Evolutionary conservation across 2,888 invertebrate genomes (phyloP).

Genomic region (Zele albiditarsus): DNA sequence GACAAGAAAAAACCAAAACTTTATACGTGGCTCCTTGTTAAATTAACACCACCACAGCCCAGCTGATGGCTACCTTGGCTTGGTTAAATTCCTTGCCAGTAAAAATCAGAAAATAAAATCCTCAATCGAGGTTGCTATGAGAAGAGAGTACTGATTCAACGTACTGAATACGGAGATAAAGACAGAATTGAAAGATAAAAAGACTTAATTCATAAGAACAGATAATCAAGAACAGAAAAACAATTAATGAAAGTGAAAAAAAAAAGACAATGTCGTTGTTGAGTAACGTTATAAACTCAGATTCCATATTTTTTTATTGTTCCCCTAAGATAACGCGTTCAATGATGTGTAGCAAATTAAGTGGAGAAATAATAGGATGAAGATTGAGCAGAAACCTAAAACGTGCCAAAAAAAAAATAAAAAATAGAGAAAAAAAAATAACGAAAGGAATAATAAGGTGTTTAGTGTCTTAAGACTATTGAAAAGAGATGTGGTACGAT

Average conservation of each 20-base stretch:
- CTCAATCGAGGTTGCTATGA: neutral
- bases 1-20: conserved; percentile 81
- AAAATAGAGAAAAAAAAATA: neutral
- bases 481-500: conserved; percentile 34
- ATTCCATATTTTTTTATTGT: conserved; percentile 53
- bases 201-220: conserved; percentile 18
- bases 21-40: conserved; percentile 88
- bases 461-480: conserved; percentile 46
- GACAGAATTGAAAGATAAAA: conserved; percentile 30
- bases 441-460: conserved; percentile 31
- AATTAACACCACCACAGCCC: conserved; percentile 79
- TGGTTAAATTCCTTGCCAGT: conserved; percentile 57
- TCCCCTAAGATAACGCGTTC: conserved; percentile 41
- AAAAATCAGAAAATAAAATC: neutral
- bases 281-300: conserved; percentile 40
- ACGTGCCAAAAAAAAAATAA: conserved; percentile 51
- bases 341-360: conserved; percentile 17
- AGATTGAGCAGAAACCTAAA: conserved; percentile 37
- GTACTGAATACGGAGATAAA: conserved; percentile 12
- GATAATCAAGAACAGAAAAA: conserved; percentile 14
- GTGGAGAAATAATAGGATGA: conserved; percentile 20
- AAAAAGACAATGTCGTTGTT: conserved; percentile 27
- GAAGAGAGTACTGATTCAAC: conserved; percentile 1
- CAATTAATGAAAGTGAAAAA: conserved; percentile 25
- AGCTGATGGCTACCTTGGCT: conserved; percentile 80